Evolutionary conservation across 2,888 invertebrate species (phyloP).

Genomic region (Eupithecia insigniata): DNA sequence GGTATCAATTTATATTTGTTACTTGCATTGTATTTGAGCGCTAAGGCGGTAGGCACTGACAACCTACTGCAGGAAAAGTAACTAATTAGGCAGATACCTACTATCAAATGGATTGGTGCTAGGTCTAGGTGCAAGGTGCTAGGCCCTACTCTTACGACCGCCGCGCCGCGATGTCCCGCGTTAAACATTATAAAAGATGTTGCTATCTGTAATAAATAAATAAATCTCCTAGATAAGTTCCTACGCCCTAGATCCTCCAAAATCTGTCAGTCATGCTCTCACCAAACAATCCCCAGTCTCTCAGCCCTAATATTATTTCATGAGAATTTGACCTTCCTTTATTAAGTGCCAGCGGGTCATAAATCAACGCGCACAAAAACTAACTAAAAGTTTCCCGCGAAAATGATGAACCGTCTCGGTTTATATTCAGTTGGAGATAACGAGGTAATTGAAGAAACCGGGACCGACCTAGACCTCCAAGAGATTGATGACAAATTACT

Average conservation of each 20-base stretch:
- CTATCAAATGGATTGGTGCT: neutral
- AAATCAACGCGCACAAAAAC: constrained; percentile 77
- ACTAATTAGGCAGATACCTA: neutral
- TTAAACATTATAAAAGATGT: neutral
- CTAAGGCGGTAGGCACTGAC: neutral
- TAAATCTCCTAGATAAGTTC: too few species aligned
- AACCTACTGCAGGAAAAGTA: neutral
- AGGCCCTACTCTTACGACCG: too few species aligned
- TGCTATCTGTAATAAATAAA: neutral
- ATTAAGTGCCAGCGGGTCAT: constrained; percentile 70
- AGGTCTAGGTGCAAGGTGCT: too few species aligned
- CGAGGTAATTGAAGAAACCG: constrained; percentile 68
- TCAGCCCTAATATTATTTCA: neutral
- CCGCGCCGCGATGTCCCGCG: neutral
- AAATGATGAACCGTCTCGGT: constrained; percentile 76
- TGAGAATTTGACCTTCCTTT: constrained; percentile 65
- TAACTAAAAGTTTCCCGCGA: constrained; percentile 76
- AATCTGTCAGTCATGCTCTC: neutral
- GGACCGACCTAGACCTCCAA: neutral
- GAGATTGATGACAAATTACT: neutral
- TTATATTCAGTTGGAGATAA: constrained; percentile 81
- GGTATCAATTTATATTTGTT: neutral
- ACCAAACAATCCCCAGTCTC: neutral
- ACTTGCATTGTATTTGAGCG: neutral
- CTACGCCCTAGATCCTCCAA: neutral